Evolutionary conservation across 2,113 vertebrate genomes (phyloP).

Genomic region (Silurus asotus): DNA sequence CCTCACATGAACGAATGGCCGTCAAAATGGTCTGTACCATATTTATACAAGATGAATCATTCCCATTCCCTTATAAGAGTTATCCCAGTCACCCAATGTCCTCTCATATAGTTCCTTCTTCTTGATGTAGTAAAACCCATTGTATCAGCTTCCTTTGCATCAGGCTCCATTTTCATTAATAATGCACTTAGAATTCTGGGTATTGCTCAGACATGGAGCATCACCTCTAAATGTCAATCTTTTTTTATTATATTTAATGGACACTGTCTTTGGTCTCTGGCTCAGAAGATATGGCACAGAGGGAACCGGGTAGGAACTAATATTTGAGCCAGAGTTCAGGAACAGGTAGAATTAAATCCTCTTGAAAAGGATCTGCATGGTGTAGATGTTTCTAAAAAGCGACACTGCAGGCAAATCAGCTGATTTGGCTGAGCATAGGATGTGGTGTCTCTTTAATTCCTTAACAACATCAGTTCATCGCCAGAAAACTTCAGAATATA

Average conservation of each 20-base stretch:
- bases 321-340: neutral
- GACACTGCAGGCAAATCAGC: neutral
- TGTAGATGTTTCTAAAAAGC: neutral
- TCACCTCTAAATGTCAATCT: neutral
- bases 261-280: conserved; percentile 36
- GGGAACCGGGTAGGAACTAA: neutral
- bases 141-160: conserved; percentile 6
- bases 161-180: neutral
- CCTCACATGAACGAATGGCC: too few relatives aligned
- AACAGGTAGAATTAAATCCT: neutral
- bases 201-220: neutral
- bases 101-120: neutral
- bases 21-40: too few relatives aligned
- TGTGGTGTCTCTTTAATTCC: neutral
- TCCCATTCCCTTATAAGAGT: conserved; percentile 28
- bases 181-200: neutral
- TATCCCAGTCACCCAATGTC: neutral
- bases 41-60: neutral
- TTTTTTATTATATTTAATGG: neutral
- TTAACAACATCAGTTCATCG: neutral
- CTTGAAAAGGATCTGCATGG: neutral
- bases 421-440: neutral
- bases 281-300: neutral
- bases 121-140: neutral
- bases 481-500: neutral